Evolutionary conservation across 1,140 invertebrate species (phyloP), one percentile per base, ranked within the genome.

Genomic region (Drosophila arizonae): DNA sequence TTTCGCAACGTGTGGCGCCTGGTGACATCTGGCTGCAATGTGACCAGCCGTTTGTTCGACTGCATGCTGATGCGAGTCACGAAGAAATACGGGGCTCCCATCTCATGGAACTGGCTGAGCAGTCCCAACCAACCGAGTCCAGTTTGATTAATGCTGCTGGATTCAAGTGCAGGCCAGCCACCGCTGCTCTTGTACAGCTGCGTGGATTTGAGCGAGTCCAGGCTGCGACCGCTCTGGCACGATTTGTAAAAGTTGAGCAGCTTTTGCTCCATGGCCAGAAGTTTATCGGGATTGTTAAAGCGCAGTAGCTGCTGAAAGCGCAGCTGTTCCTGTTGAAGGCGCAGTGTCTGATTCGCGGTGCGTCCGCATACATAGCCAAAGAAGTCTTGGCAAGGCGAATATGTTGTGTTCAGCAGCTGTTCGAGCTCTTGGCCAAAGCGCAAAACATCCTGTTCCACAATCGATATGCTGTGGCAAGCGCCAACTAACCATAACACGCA

Each of bases 171-270:
- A 8, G 90, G 90, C 90, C 90, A 91, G 13, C 88, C 88, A 2
- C 90, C 88, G 21, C 68, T 81, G 5, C 26, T 45, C 4, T 62
- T 70, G 33, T 90, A 91, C 13, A 91, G 74, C 43, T 71, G 74
- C 5, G 88, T 78, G 3, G 21, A 51, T 5, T 73, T 82, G 6
- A 91, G 48, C 4, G 84, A 68, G 13, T 85, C 76, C n/a, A 67
- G 15, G 2, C 64, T 67, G 5, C 90, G 88, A 6, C 60, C 58
- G 5, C 52, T 70, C 10, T 81, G 69, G 58, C 90, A 91, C 8
- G 90, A 90, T 13, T 74, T 89, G 70, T 84, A 90, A 36, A 91
- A 91, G 41, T 91, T 77, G 0, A 85, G 65, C 4, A 90, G 45
- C 60, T 90, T 87, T 17, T 87, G 52, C 36, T 91, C 90, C 66